These are phyloP conservation scores for Ctenomys sociabilis DNA, from an alignment of 2,113 vertebrate species.

Conservation along the genomic window DNA sequence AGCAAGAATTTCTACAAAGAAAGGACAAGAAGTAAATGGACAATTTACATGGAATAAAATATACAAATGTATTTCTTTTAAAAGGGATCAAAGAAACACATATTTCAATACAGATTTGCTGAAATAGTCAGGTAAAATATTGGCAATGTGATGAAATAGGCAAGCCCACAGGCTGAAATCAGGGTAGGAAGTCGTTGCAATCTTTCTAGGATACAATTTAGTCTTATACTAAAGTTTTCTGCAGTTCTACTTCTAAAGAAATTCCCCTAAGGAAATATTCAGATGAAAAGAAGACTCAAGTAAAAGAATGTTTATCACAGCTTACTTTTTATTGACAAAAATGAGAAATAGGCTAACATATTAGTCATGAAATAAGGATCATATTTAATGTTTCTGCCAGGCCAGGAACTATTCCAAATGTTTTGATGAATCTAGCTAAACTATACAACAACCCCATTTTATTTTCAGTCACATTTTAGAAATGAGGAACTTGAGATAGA, in stretches of 20 bases:
- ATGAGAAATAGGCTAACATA: background rate
- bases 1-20: slow-evolving; percentile 30
- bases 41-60: background rate
- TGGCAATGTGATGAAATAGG: background rate
- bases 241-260: background rate
- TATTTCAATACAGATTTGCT: background rate
- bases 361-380: background rate
- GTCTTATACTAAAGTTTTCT: background rate
- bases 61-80: background rate
- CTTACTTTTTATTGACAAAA: slow-evolving; percentile 48
- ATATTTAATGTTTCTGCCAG: background rate
- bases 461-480: background rate
- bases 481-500: background rate
- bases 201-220: background rate
- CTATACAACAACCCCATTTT: background rate
- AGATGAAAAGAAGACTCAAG: background rate
- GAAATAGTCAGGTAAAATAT: background rate
- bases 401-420: background rate
- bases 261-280: slow-evolving; percentile 5
- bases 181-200: background rate
- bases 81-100: background rate
- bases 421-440: background rate
- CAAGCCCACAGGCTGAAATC: background rate
- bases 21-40: background rate
- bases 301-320: background rate